A percentile compares a stretch with the other conserved stretches of the same genome.
Conservation (phyloP, 2,797 vertebrate genomes). For the Pipistrellus nathusii region DNA sequence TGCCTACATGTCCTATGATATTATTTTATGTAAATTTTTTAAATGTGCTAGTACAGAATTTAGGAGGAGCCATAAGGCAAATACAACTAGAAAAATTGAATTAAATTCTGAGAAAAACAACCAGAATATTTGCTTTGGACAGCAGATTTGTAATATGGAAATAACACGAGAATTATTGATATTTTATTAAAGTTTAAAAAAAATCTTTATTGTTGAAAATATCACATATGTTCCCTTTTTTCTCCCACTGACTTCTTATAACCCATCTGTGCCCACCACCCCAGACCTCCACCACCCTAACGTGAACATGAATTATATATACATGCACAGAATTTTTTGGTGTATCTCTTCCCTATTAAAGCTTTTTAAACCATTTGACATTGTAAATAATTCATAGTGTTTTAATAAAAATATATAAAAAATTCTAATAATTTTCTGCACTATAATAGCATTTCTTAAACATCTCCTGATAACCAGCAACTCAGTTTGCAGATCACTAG, state of each 20-base stretch:
- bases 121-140: background rate
- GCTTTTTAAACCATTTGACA: background rate
- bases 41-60: background rate
- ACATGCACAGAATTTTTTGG: too few relatives aligned
- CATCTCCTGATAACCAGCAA: background rate
- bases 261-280: too few relatives aligned
- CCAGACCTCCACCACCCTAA: too few relatives aligned
- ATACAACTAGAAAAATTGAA: background rate
- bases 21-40: background rate
- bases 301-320: too few relatives aligned
- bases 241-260: too few relatives aligned
- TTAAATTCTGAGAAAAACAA: background rate
- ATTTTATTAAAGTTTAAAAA: background rate
- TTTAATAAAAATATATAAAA: background rate
- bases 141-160: background rate
- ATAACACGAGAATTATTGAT: background rate
- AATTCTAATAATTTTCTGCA: constrained; percentile 1
- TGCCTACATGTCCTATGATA: background rate
- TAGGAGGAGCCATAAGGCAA: background rate
- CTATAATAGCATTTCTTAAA: background rate
- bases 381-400: background rate
- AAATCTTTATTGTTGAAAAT: background rate
- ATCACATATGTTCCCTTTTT: too few relatives aligned
- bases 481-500: background rate
- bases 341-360: background rate